These are phyloP conservation scores for Hyperoplus lanceolatus DNA, from an alignment of 2,797 vertebrate species.

Conservation along the genomic window DNA sequence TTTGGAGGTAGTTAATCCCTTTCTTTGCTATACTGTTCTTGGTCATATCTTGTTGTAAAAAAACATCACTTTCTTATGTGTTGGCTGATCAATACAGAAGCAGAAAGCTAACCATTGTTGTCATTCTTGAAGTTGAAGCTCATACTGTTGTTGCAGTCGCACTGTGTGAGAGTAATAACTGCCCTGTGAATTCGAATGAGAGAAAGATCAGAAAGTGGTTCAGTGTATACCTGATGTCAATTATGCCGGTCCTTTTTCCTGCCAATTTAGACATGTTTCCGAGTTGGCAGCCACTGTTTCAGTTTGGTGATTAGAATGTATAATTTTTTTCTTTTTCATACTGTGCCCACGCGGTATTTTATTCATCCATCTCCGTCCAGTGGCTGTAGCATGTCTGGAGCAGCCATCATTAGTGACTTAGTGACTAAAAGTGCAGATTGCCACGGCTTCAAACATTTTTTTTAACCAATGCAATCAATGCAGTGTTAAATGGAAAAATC, in stretches of 20 bases:
- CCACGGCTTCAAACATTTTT: background rate
- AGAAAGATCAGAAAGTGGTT: conserved; percentile 12
- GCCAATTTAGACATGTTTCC: conserved; percentile 16
- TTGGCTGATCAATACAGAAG: background rate
- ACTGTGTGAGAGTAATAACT: background rate
- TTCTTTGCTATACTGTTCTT: background rate
- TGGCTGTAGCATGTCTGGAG: background rate
- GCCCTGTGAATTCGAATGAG: conserved; percentile 37
- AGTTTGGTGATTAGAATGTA: background rate
- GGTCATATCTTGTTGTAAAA: background rate
- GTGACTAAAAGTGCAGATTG: background rate
- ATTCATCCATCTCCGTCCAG: conserved; percentile 19
- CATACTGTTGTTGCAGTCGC: background rate
- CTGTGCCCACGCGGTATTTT: conserved; percentile 19
- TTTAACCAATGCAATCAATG: background rate
- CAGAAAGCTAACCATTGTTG: background rate
- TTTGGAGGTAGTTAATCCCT: background rate
- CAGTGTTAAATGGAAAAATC: background rate
- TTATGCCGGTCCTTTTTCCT: conserved; percentile 6
- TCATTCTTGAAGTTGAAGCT: conserved; percentile 9
- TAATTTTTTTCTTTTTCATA: background rate
- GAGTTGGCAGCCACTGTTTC: background rate
- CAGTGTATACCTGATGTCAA: conserved; percentile 4
- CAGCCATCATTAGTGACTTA: background rate
- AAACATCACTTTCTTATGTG: background rate